A percentile compares a stretch with the other conserved stretches of the same genome.
Conservation (phyloP, 2,113 vertebrate genomes). For the Carassius gibelio region DNA sequence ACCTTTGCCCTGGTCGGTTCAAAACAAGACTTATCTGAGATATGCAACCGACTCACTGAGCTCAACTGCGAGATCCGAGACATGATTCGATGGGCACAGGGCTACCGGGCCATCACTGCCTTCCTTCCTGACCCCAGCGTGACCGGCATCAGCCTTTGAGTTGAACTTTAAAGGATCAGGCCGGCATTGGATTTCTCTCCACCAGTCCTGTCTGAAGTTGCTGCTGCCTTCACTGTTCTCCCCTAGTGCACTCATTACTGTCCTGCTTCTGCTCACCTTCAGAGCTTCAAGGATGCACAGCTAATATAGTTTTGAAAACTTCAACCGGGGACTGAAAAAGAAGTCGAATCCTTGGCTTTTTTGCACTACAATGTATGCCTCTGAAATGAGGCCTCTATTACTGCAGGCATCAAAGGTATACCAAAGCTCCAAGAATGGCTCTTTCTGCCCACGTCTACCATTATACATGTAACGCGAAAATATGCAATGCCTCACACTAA, state of each 20-base stretch:
- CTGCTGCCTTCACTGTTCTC: constrained; percentile 76
- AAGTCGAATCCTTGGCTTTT: constrained; percentile 62
- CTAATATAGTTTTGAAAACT: constrained; percentile 44
- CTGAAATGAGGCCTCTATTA: constrained; percentile 72
- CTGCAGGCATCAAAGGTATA: constrained; percentile 81
- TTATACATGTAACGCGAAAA: constrained; percentile 80
- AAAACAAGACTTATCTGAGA: constrained; percentile 90
- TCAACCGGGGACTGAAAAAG: not conserved
- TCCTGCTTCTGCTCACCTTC: constrained; percentile 54
- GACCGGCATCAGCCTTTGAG: constrained; percentile 91
- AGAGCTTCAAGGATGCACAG: not conserved
- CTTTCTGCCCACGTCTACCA: constrained; percentile 56
- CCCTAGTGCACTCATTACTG: constrained; percentile 71
- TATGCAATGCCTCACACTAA: constrained; percentile 89
- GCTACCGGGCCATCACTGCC: constrained; percentile 84
- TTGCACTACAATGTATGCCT: constrained; percentile 76
- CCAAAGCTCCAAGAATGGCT: constrained; percentile 80
- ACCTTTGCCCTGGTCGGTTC: constrained; percentile 94
- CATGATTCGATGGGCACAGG: constrained; percentile 89
- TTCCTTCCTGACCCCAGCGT: constrained; percentile 90
- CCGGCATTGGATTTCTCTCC: constrained; percentile 21
- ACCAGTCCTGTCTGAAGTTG: constrained; percentile 72
- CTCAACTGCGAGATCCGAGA: constrained; percentile 92
- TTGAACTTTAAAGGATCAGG: not conserved
- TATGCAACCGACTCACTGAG: constrained; percentile 89